Conservation (phyloP, 2,797 vertebrate genomes). For the Sebastes melanostomus region DNA sequence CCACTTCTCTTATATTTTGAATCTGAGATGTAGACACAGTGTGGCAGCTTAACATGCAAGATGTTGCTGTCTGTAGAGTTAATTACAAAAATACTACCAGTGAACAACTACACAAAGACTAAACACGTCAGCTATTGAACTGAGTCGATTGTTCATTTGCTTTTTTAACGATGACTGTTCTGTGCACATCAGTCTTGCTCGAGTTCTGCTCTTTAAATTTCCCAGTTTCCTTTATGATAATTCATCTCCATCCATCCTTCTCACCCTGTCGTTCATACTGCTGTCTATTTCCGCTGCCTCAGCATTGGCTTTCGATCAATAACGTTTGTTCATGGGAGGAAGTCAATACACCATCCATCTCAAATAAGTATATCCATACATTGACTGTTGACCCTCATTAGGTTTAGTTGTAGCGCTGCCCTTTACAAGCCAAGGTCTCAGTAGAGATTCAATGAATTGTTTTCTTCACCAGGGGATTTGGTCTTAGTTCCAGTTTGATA, state of each 20-base stretch:
- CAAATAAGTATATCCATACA: constrained; percentile 25
- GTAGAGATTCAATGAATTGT: not conserved
- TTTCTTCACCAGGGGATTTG: not conserved
- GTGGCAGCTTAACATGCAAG: not conserved
- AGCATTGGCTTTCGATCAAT: constrained; percentile 24
- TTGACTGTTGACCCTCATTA: constrained; percentile 20
- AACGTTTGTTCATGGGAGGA: constrained; percentile 12
- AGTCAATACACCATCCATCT: constrained; percentile 34
- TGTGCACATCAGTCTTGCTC: not conserved
- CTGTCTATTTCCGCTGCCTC: constrained; percentile 17
- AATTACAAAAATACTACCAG: not conserved
- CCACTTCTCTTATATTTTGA: not conserved
- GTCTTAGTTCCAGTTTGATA: not conserved
- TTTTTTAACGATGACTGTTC: not conserved
- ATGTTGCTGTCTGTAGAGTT: not conserved
- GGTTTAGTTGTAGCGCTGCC: not conserved
- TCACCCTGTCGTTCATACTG: not conserved
- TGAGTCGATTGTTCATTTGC: not conserved
- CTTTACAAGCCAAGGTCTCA: not conserved
- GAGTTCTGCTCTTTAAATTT: not conserved
- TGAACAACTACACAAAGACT: not conserved
- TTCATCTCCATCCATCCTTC: not conserved
- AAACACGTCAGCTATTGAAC: not conserved
- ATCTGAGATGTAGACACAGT: not conserved
- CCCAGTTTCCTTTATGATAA: not conserved